phyloP scores from a whole-genome alignment of 2,113 vertebrate species.

The Zeus faber region DNA sequence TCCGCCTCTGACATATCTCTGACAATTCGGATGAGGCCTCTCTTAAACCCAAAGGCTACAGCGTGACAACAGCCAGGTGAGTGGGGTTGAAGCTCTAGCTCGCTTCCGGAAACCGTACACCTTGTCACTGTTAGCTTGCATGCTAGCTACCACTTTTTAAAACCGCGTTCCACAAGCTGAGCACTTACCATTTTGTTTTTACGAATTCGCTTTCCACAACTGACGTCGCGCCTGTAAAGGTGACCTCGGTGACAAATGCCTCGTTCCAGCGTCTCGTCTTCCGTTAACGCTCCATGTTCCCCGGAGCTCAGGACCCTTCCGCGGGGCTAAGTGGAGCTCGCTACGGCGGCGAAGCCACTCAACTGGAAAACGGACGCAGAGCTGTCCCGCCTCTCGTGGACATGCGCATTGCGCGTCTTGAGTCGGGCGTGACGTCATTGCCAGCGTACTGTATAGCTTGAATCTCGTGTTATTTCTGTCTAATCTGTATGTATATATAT shows the following conservation, averaged over 20 bases:
- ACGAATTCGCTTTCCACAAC: not conserved
- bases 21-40: too few relatives aligned
- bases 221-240: not conserved
- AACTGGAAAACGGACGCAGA: slow-evolving; percentile 37
- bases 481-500: too few relatives aligned
- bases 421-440: not conserved
- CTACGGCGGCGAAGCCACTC: slow-evolving; percentile 7
- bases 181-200: slow-evolving; percentile 61
- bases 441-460: too few relatives aligned
- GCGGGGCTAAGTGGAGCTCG: not conserved
- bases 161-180: not conserved
- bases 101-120: slow-evolving; percentile 62
- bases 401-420: slow-evolving; percentile 62
- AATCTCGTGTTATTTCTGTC: too few relatives aligned
- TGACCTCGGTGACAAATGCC: not conserved
- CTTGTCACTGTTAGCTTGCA: slow-evolving; percentile 54
- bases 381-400: slow-evolving; percentile 38
- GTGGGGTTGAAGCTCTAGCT: slow-evolving; percentile 9
- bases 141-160: not conserved
- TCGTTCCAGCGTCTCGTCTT: slow-evolving; percentile 14
- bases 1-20: too few relatives aligned
- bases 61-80: too few relatives aligned
- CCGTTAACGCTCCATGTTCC: slow-evolving; percentile 47
- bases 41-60: too few relatives aligned
- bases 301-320: not conserved